Evolutionary conservation across 64 coral and sea anemone species (phyloP), one percentile per base, ranked within the genome.

Genomic region (Montipora cactus): DNA sequence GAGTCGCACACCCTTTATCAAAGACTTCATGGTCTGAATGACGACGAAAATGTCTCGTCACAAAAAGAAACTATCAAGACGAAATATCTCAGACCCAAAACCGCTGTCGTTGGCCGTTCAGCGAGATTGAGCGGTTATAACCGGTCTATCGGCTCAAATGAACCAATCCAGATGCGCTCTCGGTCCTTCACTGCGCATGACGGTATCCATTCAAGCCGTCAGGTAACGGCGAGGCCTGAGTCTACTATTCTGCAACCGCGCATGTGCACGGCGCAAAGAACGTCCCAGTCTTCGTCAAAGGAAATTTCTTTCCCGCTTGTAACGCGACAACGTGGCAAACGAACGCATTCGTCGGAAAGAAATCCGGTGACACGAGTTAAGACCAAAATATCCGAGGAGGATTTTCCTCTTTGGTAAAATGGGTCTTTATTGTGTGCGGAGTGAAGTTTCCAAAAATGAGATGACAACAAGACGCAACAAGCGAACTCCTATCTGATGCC

Each of bases 171-270:
- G 19, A 67, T 46, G 44, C 66, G 67, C 16, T 48, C 81, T 19
- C 81, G 62, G 14, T 68, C 81, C n/a, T 84, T 84, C 15, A 84
- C 57, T 68, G 59, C 81, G 2, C 2, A 68, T 18, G 59, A 23
- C 23, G 0, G 62, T 48, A 19, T 62, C 2, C 81, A 84, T 67
- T 15, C 61, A 4, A 84, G 45, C 7, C 81, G 62, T 16, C 59
- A 44, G 4, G 25, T 46, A 28, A 16, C 61, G 2, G 37, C 28
- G 44, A 37, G 59, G 59, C 59, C 81, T 45, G 28, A 4, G 59
- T 67, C 0, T 23, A 23, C 81, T 68, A 15, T 68, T 68, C 8
- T 44, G 47, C 2, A 1, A 44, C 59, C 13, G 4, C 81, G 37
- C 44, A 47, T 6, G 14, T 16, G 81, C 44, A n/a, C 81, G 3